Evolutionary conservation across 2,797 vertebrate species (phyloP).

Genomic region (Orientallactaga sibirica): DNA sequence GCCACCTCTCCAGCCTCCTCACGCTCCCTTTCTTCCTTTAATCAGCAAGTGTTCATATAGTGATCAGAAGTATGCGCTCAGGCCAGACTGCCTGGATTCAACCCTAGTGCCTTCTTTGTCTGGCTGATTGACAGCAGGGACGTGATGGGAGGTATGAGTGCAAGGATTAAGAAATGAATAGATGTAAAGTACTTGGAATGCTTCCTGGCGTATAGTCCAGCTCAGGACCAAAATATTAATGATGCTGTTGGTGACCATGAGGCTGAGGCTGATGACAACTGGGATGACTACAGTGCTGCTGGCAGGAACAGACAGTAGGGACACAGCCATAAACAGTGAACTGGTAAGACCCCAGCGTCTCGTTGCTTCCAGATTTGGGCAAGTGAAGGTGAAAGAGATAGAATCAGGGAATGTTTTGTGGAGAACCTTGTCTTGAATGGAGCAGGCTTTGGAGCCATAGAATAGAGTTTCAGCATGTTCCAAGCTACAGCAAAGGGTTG

Average conservation of each 20-base stretch:
- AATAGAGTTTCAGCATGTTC: background rate
- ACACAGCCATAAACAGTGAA: background rate
- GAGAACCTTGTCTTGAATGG: background rate
- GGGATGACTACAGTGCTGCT: background rate
- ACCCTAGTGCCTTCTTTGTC: background rate
- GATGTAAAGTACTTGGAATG: background rate
- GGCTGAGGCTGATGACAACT: background rate
- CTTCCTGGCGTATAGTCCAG: background rate
- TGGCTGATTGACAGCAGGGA: background rate
- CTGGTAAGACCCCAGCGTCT: background rate
- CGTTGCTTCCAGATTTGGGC: background rate
- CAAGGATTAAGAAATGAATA: background rate
- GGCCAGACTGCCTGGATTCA: background rate
- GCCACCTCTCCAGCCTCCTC: too few relatives aligned
- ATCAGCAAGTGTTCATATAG: background rate
- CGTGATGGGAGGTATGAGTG: background rate
- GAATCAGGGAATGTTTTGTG: background rate
- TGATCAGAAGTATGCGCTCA: background rate
- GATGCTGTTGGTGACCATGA: background rate
- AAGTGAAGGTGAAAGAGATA: background rate
- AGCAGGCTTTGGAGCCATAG: background rate
- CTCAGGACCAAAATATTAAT: background rate
- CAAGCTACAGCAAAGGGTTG: background rate
- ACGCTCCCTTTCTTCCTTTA: background rate
- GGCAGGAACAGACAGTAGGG: background rate